Conservation (phyloP, 37 sponge, comb jelly and placozoan species). For the Diacarnus erythraeanus region DNA sequence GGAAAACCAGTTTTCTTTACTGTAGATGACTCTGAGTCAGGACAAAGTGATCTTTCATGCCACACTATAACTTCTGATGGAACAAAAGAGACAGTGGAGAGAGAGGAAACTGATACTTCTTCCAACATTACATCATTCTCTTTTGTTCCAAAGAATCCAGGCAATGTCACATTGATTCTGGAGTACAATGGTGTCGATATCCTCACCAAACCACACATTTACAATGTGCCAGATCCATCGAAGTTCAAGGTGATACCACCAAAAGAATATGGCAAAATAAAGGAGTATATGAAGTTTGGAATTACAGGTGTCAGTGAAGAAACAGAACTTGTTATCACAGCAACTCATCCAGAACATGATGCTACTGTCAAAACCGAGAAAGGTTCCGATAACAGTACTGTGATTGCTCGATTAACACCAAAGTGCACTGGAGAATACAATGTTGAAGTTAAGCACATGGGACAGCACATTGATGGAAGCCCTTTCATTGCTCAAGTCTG, state of each 20-base stretch:
- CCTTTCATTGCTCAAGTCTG: conserved; percentile 68
- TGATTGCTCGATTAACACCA: conserved; percentile 55
- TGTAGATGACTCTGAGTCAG: conserved; percentile 47
- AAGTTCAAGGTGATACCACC: conserved; percentile 50
- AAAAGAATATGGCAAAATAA: conserved; percentile 39
- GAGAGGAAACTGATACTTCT: conserved; percentile 8
- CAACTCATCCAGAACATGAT: conserved; percentile 48
- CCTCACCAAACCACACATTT: neutral
- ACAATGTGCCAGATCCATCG: conserved; percentile 40
- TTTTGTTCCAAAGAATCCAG: conserved; percentile 45
- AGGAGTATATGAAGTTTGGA: conserved; percentile 64
- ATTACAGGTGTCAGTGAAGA: conserved; percentile 49
- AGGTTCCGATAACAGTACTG: conserved; percentile 15
- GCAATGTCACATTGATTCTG: conserved; percentile 43
- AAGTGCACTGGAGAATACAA: conserved; percentile 66
- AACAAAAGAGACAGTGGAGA: conserved; percentile 18
- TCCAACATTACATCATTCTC: conserved; percentile 2
- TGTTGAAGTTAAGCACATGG: conserved; percentile 50
- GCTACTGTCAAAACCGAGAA: conserved; percentile 58
- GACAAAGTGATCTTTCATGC: conserved; percentile 7
- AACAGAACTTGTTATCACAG: conserved; percentile 31
- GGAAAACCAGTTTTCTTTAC: conserved; percentile 70
- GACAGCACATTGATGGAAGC: conserved; percentile 65
- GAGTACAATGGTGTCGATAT: conserved; percentile 47
- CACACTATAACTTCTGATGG: conserved; percentile 15